Evolutionary conservation across 2,888 invertebrate genomes (phyloP), one percentile per base, ranked within the genome.

Genomic region (Autographa pulchrina): DNA sequence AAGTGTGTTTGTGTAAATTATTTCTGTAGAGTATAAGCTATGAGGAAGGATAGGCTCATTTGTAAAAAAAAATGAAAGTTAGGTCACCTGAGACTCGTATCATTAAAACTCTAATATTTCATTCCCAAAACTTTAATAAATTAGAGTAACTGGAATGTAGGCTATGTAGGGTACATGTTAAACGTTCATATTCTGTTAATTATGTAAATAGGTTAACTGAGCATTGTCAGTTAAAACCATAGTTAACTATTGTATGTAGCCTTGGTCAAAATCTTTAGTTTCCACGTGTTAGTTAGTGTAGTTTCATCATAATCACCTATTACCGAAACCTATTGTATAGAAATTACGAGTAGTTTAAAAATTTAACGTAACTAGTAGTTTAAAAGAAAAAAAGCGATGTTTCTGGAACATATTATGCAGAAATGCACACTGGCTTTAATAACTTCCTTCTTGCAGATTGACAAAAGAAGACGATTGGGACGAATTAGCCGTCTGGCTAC

Each of bases 201-300:
- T 81, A 81, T 81, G 78, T 62, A 81, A 79, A 77, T 79, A 43
- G 70, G 68, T 77, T 70, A 56, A 18, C 73, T 68, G 65, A 59
- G 35, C 58, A 69, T 65, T 67, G 63, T 77, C 68, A 77, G 58
- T 72, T 52, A 59, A 54, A 74, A 68, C 43, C 64, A 77, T 72
- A 65, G 64, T 70, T 16, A 48, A 68, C 52, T 76, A 70, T 63
- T 64, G 31, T 67, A 54, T 6, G 43, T 35, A 77, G 56, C 78
- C 71, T 81, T 81, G 74, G 64, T 52, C 14, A 16, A 64, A 72
- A 58, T 70, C 38, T 77, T 65, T 56, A 43, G 54, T 67, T 20
- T 59, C 16, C 62, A 65, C 35, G 71, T 62, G 60, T 20, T 4
- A 16, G 35, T 31, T 41, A 16, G 32, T 25, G 25, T 25, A 14